Conservation (phyloP, 2,888 invertebrate species). For the Stenotaenia linearis region DNA sequence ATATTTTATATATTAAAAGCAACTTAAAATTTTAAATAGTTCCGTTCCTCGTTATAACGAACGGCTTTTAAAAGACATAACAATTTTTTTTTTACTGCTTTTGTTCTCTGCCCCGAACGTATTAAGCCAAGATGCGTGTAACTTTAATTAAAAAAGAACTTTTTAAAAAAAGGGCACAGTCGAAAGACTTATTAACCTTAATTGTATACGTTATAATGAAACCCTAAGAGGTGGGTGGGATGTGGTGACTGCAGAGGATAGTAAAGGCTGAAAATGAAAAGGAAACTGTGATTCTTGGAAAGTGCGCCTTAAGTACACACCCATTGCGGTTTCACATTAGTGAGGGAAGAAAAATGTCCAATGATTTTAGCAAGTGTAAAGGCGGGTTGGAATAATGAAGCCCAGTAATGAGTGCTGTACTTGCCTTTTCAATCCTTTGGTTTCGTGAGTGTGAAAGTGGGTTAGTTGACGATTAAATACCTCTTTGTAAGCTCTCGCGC, state of each 20-base stretch:
- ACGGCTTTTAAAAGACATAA: background rate
- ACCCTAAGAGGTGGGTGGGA: background rate
- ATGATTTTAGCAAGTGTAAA: background rate
- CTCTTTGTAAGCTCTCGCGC: background rate
- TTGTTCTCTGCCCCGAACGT: background rate
- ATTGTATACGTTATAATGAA: background rate
- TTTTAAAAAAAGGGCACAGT: background rate
- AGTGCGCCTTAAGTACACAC: background rate
- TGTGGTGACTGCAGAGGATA: background rate
- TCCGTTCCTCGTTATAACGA: background rate
- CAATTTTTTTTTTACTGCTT: background rate
- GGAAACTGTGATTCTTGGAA: background rate
- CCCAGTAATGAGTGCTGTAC: background rate
- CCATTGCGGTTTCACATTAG: slow-evolving; percentile 6
- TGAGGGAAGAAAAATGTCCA: background rate
- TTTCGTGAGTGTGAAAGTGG: background rate
- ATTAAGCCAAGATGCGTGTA: background rate
- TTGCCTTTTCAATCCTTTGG: background rate
- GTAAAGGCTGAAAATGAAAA: background rate
- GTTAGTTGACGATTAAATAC: background rate
- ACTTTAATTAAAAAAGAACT: background rate
- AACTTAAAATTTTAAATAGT: background rate
- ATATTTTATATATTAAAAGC: background rate
- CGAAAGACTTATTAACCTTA: slow-evolving; percentile 1
- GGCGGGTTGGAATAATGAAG: background rate